Percentiles rank a stretch among this genome's conserved stretches.
These are phyloP conservation scores for Drosophila bipectinata DNA, from an alignment of 1,140 invertebrate species.

Conservation along the genomic window DNA sequence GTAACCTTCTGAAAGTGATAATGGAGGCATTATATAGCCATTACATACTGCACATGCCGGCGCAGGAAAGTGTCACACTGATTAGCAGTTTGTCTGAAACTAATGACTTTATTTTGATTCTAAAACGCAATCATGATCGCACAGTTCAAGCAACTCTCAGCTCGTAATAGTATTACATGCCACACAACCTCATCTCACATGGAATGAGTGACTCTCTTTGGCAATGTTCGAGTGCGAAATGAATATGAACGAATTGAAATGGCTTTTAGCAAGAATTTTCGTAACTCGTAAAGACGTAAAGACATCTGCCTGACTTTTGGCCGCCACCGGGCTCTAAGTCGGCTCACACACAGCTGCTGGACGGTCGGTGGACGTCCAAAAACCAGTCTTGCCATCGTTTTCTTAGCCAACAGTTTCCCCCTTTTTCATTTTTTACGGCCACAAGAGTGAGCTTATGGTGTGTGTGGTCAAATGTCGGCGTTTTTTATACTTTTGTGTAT, in stretches of 20 bases:
- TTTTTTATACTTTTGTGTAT: conserved; percentile 55
- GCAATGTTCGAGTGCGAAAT: conserved; percentile 5
- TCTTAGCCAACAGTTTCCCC: conserved; percentile 59
- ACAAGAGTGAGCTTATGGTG: conserved; percentile 16
- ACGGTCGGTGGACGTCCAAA: conserved; percentile 62
- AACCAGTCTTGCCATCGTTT: conserved; percentile 78
- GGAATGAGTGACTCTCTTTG: conserved; percentile 32
- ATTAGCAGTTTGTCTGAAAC: conserved; percentile 17
- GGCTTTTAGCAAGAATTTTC: conserved; percentile 73
- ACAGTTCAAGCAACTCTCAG: conserved; percentile 32
- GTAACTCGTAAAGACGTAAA: conserved; percentile 53
- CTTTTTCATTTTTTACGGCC: conserved; percentile 9
- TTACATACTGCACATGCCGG: background rate
- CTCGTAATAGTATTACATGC: background rate
- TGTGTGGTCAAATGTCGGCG: conserved; percentile 78
- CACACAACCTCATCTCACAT: conserved; percentile 3
- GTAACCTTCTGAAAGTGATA: background rate
- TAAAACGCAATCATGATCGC: background rate
- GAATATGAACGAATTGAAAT: conserved; percentile 55
- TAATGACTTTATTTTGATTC: conserved; percentile 8
- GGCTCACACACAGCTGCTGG: conserved; percentile 44
- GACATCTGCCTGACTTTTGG: conserved; percentile 58
- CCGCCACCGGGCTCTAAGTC: conserved; percentile 13
- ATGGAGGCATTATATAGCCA: background rate
- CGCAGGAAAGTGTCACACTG: conserved; percentile 11